phyloP scores from a whole-genome alignment of 2,113 vertebrate genomes.

The Apistogramma diplotaenia region DNA sequence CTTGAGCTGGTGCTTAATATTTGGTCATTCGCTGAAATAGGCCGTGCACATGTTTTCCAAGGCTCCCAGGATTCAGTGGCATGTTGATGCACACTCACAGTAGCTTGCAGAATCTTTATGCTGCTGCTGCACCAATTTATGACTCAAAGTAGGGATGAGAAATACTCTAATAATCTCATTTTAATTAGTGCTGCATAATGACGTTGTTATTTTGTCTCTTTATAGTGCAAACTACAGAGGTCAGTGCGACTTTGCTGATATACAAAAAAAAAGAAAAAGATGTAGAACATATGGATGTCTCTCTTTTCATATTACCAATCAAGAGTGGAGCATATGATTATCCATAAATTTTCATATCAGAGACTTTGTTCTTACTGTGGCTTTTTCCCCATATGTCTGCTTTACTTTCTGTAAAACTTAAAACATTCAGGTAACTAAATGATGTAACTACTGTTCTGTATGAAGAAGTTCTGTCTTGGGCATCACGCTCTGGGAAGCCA shows the following conservation, averaged over 20 bases:
- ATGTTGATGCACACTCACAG: background rate
- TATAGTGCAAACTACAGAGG: background rate
- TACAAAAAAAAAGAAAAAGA: background rate
- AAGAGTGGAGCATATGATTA: background rate
- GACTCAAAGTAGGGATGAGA: background rate
- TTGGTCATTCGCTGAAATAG: conserved; percentile 14
- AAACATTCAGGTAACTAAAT: background rate
- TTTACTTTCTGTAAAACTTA: background rate
- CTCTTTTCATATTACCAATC: background rate
- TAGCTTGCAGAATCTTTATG: background rate
- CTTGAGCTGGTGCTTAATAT: conserved; percentile 36
- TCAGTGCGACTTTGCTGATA: background rate
- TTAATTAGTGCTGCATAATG: background rate
- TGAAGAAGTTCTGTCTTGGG: background rate
- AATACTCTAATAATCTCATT: background rate
- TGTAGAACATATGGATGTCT: too few relatives aligned
- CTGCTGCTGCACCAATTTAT: background rate
- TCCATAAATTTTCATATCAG: background rate
- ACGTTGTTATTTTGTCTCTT: background rate
- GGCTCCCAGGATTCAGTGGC: background rate
- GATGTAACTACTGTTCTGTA: background rate
- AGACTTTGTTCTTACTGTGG: background rate
- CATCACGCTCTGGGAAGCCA: background rate
- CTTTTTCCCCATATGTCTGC: background rate
- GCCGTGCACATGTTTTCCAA: background rate